Percentiles rank a stretch among this genome's conserved stretches.
Evolutionary conservation across 2,113 vertebrate genomes (phyloP).

Genomic region (Ariopsis seemanni): DNA sequence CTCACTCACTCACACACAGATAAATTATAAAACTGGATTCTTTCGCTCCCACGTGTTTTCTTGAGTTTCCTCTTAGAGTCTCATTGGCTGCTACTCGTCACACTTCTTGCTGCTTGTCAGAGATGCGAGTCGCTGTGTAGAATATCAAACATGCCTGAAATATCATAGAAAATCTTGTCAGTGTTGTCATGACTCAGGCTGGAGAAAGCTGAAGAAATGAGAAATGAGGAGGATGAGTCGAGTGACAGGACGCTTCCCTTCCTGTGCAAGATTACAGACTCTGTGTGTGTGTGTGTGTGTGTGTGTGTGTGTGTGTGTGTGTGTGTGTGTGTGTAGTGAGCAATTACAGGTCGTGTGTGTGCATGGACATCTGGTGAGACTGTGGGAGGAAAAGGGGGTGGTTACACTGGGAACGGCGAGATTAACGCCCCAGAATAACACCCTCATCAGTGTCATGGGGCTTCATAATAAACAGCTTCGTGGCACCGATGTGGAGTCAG

Average conservation of each 20-base stretch:
- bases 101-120: too few species aligned
- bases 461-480: background rate
- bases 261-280: slow-evolving; percentile 70
- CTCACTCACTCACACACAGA: background rate
- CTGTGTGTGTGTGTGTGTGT: slow-evolving; percentile 61
- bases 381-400: background rate
- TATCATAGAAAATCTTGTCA: background rate
- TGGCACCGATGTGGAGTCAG: background rate
- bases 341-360: slow-evolving; percentile 49
- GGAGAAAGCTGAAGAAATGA: background rate
- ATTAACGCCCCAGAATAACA: background rate
- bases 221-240: slow-evolving; percentile 34
- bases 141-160: background rate
- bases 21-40: background rate
- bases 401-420: background rate
- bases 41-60: background rate
- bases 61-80: background rate
- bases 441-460: background rate
- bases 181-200: background rate
- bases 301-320: slow-evolving; percentile 61
- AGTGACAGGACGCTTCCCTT: slow-evolving; percentile 57
- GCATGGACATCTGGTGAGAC: slow-evolving; percentile 18
- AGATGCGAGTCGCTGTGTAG: too few species aligned
- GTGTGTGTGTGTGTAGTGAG: slow-evolving; percentile 46
- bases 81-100: too few species aligned